These are phyloP conservation scores for Calvadosia cruxmelitensis DNA, from an alignment of 30 jellyfish, hydroid and myxozoan species.

Conservation along the genomic window DNA sequence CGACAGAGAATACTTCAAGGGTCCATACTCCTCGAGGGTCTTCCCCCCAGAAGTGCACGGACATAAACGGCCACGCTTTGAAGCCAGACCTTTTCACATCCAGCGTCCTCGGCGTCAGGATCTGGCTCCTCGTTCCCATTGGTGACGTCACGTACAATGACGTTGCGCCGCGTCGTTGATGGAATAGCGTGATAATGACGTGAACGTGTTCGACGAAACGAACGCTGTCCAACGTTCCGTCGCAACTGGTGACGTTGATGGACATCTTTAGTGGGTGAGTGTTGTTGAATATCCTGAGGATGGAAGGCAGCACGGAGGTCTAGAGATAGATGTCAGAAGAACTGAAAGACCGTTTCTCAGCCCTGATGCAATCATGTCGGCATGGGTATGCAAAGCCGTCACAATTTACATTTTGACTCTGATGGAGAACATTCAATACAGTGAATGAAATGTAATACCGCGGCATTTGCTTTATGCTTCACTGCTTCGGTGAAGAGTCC, in stretches of 20 bases:
- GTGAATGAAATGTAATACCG: no score
- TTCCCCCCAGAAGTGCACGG: constrained; percentile 95
- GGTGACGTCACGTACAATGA: constrained; percentile 69
- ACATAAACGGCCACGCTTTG: constrained; percentile 67
- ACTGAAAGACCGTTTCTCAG: no score
- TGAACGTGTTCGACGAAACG: constrained; percentile 85
- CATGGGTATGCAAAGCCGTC: no score
- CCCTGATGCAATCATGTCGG: no score
- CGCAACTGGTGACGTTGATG: constrained; percentile 51
- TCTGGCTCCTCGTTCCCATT: constrained; percentile 76
- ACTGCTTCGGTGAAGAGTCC: no score
- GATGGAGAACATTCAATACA: no score
- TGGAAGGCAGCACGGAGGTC: no score
- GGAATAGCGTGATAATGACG: constrained; percentile 43
- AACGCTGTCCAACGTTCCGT: constrained; percentile 42
- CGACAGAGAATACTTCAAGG: constrained; percentile 21
- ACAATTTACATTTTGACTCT: no score
- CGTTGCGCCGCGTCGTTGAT: constrained; percentile 66
- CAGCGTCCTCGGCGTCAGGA: constrained; percentile 30
- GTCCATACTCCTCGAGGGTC: constrained; percentile 74
- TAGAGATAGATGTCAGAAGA: no score
- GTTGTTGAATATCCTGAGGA: constrained; percentile 20
- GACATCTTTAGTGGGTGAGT: constrained; percentile 30
- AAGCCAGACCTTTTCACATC: constrained; percentile 42
- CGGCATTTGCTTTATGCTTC: no score